Evolutionary conservation across 2,113 vertebrate genomes (phyloP), one percentile per base, ranked within the genome.

Genomic region (Baryphthengus martii): DNA sequence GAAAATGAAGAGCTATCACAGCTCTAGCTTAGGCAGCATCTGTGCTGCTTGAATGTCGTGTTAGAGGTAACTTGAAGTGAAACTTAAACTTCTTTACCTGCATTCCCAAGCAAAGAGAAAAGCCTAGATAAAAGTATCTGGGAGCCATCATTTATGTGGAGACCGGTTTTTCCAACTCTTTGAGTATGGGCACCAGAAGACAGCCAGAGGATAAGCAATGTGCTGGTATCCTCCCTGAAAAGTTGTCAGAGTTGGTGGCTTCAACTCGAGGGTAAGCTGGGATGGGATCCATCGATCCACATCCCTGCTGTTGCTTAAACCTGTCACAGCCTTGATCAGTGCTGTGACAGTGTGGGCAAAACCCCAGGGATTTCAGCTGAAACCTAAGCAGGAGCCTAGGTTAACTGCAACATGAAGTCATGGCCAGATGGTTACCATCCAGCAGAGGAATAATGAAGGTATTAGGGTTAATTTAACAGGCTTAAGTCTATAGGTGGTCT

Each of bases 401-500:
- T 80, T 94, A 55, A 19, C 90, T 71, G 86, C 78, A 84, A 83
- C n/a, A 55, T 7, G 47, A 93, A 93, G 85, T 88, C 75, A 62
- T 47, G 55, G 79, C 85, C 92, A 96, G 93, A 90, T 95, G 91
- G 91, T 96, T 91, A 25, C 88, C 91, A 94, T 91, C 93, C 79
- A 92, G 59, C 82, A 80, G 85, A 94, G 82, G 92, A 91, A 93
- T 96, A 91, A 96, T 78, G 90, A 96, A 74, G 80, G 96, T 39
- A 94, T 96, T 96, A 95, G 80, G 63, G 72, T 94, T 96, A 94
- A 94, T 92, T 95, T 90, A 95, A 94, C 80, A 90, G 86, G 90
- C 86, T 96, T 95, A 94, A 93, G 93, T 88, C 95, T 58, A 91
- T 84, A 97, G 95, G 92, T 96, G 92, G 92, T 95, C 93, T 95